These are phyloP conservation scores for Epinephelus fuscoguttatus DNA, from an alignment of 2,113 vertebrate species.

Conservation along the genomic window DNA sequence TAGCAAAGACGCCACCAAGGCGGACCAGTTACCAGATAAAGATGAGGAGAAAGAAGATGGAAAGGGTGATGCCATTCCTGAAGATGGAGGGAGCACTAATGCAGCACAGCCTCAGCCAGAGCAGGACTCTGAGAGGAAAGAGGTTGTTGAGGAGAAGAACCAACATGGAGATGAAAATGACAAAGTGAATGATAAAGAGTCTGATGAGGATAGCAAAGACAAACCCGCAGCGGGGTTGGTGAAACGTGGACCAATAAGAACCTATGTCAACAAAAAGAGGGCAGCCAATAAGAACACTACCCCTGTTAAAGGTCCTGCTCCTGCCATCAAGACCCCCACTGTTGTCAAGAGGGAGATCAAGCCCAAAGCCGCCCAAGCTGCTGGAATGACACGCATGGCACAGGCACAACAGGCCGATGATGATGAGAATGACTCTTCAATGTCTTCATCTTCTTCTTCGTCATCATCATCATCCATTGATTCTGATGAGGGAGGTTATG, in stretches of 20 bases:
- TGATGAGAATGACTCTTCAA: slow-evolving; percentile 62
- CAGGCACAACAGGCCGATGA: slow-evolving; percentile 54
- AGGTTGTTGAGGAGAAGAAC: slow-evolving; percentile 68
- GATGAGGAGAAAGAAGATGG: slow-evolving; percentile 28
- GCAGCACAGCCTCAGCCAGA: slow-evolving; percentile 67
- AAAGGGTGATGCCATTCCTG: neutral
- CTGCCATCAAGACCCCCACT: slow-evolving; percentile 59
- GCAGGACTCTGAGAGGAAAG: slow-evolving; percentile 67
- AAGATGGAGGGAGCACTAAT: slow-evolving; percentile 1
- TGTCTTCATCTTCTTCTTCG: slow-evolving; percentile 49
- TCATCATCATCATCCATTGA: slow-evolving; percentile 78
- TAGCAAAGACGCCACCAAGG: slow-evolving; percentile 63
- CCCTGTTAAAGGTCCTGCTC: slow-evolving; percentile 39
- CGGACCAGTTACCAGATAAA: slow-evolving; percentile 53
- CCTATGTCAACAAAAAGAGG: slow-evolving; percentile 74
- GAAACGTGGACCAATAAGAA: slow-evolving; percentile 76
- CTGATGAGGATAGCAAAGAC: slow-evolving; percentile 68
- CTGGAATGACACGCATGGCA: slow-evolving; percentile 49
- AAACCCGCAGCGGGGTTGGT: slow-evolving; percentile 66
- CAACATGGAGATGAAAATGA: slow-evolving; percentile 20
- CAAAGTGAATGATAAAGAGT: slow-evolving; percentile 3
- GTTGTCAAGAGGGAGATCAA: slow-evolving; percentile 64
- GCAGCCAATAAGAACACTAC: slow-evolving; percentile 53
- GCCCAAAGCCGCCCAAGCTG: slow-evolving; percentile 38
- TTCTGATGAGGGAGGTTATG: slow-evolving; percentile 92